Percentiles rank a stretch among this genome's conserved stretches.
phyloP scores from a whole-genome alignment of 2,888 invertebrate species.

The Siphlonurus alternatus region DNA sequence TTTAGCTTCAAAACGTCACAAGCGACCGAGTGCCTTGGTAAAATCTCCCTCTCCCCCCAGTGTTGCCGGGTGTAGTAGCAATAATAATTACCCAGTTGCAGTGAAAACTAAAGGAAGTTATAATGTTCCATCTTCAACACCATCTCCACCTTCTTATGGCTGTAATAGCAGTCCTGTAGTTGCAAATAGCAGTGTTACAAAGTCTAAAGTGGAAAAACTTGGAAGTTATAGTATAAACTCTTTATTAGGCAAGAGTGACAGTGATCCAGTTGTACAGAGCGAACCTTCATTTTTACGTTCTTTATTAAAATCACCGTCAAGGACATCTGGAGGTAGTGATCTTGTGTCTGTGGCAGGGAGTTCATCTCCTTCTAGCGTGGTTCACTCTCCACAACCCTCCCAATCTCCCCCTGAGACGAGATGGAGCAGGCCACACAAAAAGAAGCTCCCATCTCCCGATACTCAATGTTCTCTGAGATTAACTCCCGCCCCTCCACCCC shows the following conservation, averaged over 20 bases:
- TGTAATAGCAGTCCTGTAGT: neutral
- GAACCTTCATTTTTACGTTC: slow-evolving; percentile 13
- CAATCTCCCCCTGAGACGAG: slow-evolving; percentile 13
- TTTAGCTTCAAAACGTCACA: slow-evolving; percentile 38
- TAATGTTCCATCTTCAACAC: neutral
- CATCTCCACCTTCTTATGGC: neutral
- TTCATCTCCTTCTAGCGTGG: neutral
- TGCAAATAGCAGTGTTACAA: neutral
- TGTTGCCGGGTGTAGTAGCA: neutral
- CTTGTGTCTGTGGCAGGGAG: slow-evolving; percentile 17
- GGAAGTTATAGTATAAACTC: slow-evolving; percentile 78
- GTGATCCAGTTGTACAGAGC: neutral
- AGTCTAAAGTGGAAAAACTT: slow-evolving; percentile 15
- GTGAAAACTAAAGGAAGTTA: neutral
- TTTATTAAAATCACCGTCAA: slow-evolving; percentile 29
- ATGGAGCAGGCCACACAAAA: slow-evolving; percentile 21
- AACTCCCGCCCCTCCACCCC: slow-evolving; percentile 9
- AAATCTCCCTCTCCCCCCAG: slow-evolving; percentile 6
- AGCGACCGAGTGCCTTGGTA: slow-evolving; percentile 6
- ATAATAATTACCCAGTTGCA: neutral
- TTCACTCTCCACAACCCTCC: neutral
- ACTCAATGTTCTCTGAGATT: slow-evolving; percentile 5
- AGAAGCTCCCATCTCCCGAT: slow-evolving; percentile 11
- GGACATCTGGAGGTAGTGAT: slow-evolving; percentile 19
- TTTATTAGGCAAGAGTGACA: slow-evolving; percentile 44